These are phyloP conservation scores for Scelioninae gen. 1 DNA, from an alignment of 2,888 invertebrate genomes.

Conservation along the genomic window DNA sequence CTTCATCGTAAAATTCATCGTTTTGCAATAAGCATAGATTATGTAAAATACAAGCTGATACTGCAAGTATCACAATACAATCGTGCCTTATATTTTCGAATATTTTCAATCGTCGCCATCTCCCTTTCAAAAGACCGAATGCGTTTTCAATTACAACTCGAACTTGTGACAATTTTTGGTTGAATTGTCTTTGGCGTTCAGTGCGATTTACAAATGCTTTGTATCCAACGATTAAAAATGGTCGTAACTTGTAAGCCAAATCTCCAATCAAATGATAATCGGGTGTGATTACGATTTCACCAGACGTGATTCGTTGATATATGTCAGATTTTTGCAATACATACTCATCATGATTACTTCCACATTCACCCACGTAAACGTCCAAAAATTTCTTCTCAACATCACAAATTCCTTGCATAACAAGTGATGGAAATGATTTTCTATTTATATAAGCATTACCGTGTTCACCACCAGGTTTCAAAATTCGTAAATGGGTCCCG, in stretches of 20 bases:
- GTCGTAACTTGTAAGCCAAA: slow-evolving; percentile 39
- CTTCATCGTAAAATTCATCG: no score
- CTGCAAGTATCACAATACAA: slow-evolving; percentile 1
- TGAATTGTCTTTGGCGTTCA: slow-evolving; percentile 22
- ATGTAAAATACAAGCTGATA: slow-evolving; percentile 36
- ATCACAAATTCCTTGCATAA: slow-evolving; percentile 35
- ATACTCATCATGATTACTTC: slow-evolving; percentile 39
- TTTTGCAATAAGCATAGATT: no score
- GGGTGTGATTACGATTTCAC: neutral
- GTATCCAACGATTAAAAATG: slow-evolving; percentile 19
- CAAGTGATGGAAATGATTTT: slow-evolving; percentile 21
- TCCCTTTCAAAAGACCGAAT: slow-evolving; percentile 34
- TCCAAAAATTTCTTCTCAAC: slow-evolving; percentile 34
- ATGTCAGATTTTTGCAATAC: slow-evolving; percentile 37
- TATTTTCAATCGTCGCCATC: slow-evolving; percentile 46
- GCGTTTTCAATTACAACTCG: slow-evolving; percentile 37
- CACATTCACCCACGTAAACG: slow-evolving; percentile 39
- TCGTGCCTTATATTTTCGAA: slow-evolving; percentile 17
- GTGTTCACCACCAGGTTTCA: slow-evolving; percentile 18
- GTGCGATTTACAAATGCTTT: slow-evolving; percentile 29
- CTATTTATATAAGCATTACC: slow-evolving; percentile 28
- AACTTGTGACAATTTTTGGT: slow-evolving; percentile 31
- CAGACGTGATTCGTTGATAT: neutral
- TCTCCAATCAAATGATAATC: slow-evolving; percentile 47
- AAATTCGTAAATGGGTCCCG: slow-evolving; percentile 31